Base-by-base conservation (phyloP, 2,113 vertebrate species). In the Chlorodrepanis virens region DNA sequence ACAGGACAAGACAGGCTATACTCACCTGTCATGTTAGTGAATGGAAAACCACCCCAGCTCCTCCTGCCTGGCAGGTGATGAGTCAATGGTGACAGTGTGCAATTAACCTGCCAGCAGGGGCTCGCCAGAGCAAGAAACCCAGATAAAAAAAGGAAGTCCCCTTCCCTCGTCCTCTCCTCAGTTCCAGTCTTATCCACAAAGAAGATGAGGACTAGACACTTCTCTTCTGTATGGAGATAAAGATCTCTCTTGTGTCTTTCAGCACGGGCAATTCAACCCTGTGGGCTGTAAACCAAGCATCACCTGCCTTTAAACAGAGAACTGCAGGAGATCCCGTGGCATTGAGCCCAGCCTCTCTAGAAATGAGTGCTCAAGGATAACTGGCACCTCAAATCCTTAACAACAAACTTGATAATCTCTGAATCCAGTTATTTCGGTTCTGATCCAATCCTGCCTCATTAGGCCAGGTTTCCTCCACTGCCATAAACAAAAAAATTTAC, bases 21-120 rank as follows among this genome's bases (percentile, higher is more conserved):
- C 14, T 77, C 59, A 67, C 15, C 31, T 71, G 64, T 69, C 80
- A 44, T 5, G 39, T 33, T 25, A 71, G 42, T 40, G 52, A 52
- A 75, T 6, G 75, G 69, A 83, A 81, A 90, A 56, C 71, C 79
- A 89, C 45, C 93, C 68, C 44, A 56, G 57, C 79, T 71, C 70
- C 45, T 90, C 60, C 79, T 81, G 92, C 64, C 78, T n/a, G 63
- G 70, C 65, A 85, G 78, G 78, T 67, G 60, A 64, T 39, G 56
- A 96, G 69, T 71, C 83, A 75, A 24, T 3, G 0, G 64, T 78
- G 83, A 86, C 64, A 78, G 53, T 22, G 31, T 16, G 29, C 64
- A 89, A 89, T 89, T 84, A 92, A 94, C 89, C 86, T 82, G 64
- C 77, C 59, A 77, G 85, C 89, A 84, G 61, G 89, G 86, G 74